These are phyloP conservation scores for Muscina levida DNA, from an alignment of 2,888 invertebrate genomes.

Conservation along the genomic window DNA sequence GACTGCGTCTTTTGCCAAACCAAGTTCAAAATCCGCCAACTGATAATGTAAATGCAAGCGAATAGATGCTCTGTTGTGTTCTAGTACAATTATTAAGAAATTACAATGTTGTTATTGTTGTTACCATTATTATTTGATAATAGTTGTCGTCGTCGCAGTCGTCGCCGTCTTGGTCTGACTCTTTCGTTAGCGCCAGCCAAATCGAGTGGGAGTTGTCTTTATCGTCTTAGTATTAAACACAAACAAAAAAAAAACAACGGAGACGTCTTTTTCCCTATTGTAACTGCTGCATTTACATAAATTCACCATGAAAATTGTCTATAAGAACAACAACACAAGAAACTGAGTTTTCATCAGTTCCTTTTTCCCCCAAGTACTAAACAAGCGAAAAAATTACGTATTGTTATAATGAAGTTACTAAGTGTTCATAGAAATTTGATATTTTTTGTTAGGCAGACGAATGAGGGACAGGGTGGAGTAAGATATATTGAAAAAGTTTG, in stretches of 20 bases:
- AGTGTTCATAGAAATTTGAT: background rate
- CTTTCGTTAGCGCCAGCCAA: background rate
- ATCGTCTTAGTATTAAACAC: background rate
- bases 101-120: conserved; percentile 43
- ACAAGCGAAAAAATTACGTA: conserved; percentile 7
- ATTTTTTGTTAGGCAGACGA: background rate
- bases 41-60: conserved; percentile 14
- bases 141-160: background rate
- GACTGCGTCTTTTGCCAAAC: background rate
- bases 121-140: conserved; percentile 24
- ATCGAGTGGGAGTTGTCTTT: conserved; percentile 15
- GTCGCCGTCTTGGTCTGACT: background rate
- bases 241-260: no score
- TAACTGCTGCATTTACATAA: conserved; percentile 23
- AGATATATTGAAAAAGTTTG: conserved; percentile 29
- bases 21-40: background rate
- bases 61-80: conserved; percentile 19
- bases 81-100: conserved; percentile 59
- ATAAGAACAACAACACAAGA: background rate
- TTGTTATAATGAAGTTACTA: background rate
- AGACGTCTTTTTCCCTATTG: background rate
- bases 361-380: background rate
- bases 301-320: conserved; percentile 25
- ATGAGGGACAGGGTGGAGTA: background rate
- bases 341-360: no score